Conservation (phyloP, 2,797 vertebrate genomes). For the Columba guinea region DNA sequence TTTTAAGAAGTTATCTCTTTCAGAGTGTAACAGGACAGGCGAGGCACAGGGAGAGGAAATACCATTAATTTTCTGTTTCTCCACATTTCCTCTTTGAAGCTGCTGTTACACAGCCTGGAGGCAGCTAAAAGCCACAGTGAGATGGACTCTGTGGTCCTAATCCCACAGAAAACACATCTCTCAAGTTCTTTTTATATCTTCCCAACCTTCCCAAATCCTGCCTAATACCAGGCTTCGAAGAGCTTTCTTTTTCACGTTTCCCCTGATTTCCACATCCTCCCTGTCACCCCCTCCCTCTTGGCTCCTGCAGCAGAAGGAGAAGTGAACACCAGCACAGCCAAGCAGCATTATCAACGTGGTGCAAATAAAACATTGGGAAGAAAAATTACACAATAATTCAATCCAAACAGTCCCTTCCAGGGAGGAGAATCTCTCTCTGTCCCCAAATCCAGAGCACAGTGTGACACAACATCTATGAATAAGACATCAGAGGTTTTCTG, state of each 20-base stretch:
- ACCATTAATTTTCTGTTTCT: background rate
- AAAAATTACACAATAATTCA: background rate
- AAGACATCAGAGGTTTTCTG: background rate
- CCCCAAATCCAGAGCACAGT: background rate
- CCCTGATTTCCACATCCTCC: background rate
- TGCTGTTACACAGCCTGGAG: background rate
- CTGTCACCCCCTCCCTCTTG: background rate
- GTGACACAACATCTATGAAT: background rate
- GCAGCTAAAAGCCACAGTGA: background rate
- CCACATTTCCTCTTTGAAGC: constrained; percentile 10
- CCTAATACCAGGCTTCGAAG: background rate
- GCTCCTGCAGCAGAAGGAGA: background rate
- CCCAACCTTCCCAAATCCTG: constrained; percentile 30
- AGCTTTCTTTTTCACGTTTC: background rate
- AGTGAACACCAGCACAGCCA: background rate
- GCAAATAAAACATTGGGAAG: background rate
- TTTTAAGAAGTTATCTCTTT: background rate
- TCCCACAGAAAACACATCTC: constrained; percentile 14
- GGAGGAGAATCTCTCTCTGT: background rate
- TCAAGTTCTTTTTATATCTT: background rate
- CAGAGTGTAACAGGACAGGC: background rate
- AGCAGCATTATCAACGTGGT: background rate
- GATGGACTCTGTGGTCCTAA: constrained; percentile 9
- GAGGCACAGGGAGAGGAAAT: background rate
- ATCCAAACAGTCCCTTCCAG: background rate